Base-by-base conservation (phyloP, 2,113 vertebrate species). In the Cyprinodon variegatus region DNA sequence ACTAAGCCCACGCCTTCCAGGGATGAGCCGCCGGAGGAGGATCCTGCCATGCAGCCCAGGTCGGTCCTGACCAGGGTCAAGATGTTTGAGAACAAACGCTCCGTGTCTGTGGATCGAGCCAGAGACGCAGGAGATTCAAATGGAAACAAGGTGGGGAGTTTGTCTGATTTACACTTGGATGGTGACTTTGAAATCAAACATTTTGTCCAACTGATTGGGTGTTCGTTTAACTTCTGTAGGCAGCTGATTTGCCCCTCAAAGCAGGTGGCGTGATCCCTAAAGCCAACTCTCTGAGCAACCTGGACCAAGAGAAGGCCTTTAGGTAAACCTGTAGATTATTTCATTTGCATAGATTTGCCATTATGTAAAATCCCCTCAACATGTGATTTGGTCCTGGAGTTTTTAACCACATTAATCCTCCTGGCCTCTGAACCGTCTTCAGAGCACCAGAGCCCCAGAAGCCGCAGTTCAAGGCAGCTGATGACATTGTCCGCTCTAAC, bases 11-110 rank as follows among this genome's bases (percentile, higher is more conserved):
- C 93, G 86, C 94, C 95, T 68, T 93, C 93, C 61, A 89, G 74
- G 57, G 84, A 90, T 0, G 95, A 96, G 67, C 91, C 93, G 20
- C 81, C 15, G 3, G 96, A 96, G 1, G 96, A 98, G 1, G 97
- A 98, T 78, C 97, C 97, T 3, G 96, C 96, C 70, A 95, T 98
- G 97, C 95, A 94, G 77, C 96, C 95, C 0, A 97, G 97, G 90
- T 99, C 98, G 0, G 98, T 99, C 78, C 96, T 99, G 74, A 98
- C 96, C 0, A 94, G 98, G 75, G 97, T 99, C 48, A 98, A 97
- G 89, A 99, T 99, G 96, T 99, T 99, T 90, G 98, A 99, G 81
- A 98, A 98, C 90, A 98, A 97, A 72, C 95, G 96, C 46, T 97
- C 97, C 0, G 94, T 95, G 0, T 98, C 96, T 1, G 57, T 97